Conservation (phyloP, 2,888 invertebrate genomes). For the Agriopis leucophaearia region DNA sequence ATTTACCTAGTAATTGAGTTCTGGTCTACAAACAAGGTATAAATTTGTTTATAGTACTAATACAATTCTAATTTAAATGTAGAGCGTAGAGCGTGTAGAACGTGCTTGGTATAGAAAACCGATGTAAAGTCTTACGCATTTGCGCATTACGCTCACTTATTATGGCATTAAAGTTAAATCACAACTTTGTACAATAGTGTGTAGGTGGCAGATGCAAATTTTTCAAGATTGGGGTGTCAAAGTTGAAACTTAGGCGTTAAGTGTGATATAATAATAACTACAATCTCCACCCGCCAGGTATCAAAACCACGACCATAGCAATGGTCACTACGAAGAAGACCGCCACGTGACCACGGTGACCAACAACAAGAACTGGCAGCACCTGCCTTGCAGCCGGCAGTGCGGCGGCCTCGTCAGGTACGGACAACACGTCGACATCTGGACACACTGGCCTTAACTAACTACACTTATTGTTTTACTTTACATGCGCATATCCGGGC, state of each 20-base stretch:
- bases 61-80: too few relatives aligned
- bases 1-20: too few relatives aligned
- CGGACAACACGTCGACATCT: conserved; percentile 59
- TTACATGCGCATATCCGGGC: conserved; percentile 14
- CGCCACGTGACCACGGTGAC: conserved; percentile 35
- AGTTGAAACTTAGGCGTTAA: neutral
- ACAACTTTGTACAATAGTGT: too few relatives aligned
- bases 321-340: conserved; percentile 43
- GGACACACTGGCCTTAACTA: conserved; percentile 39
- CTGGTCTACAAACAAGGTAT: too few relatives aligned
- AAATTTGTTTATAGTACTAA: too few relatives aligned
- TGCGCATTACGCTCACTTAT: too few relatives aligned
- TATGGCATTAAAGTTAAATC: too few relatives aligned
- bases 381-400: conserved; percentile 73
- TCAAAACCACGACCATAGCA: conserved; percentile 32
- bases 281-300: conserved; percentile 28
- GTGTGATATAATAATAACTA: neutral
- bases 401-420: conserved; percentile 83
- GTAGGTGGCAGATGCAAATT: too few relatives aligned
- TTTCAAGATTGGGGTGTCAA: too few relatives aligned
- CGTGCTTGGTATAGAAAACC: too few relatives aligned
- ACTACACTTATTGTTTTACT: neutral
- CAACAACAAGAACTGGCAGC: conserved; percentile 68
- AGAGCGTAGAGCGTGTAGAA: too few relatives aligned
- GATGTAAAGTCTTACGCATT: too few relatives aligned